Evolutionary conservation across 1,140 invertebrate species (phyloP).

Genomic region (Rhopalosiphum padi): DNA sequence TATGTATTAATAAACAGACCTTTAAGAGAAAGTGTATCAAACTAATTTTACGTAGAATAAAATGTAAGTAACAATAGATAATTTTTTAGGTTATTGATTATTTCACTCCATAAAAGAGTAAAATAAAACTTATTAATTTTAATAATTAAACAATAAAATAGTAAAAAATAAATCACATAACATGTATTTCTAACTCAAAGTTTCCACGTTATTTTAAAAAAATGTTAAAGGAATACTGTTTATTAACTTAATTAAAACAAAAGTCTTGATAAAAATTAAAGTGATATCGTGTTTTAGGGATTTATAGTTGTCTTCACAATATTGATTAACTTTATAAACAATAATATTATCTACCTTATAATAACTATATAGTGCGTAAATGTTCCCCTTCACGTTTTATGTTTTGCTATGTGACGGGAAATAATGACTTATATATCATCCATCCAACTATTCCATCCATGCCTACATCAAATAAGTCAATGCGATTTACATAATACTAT

Average conservation of each 20-base stretch:
- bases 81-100: background rate
- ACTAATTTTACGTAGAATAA: conserved; percentile 18
- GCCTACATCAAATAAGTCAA: background rate
- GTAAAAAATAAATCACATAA: background rate
- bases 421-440: background rate
- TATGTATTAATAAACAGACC: background rate
- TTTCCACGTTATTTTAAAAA: background rate
- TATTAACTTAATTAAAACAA: background rate
- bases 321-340: background rate
- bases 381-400: too few relatives aligned
- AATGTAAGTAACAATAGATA: background rate
- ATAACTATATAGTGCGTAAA: background rate
- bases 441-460: background rate
- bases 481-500: background rate
- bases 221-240: background rate
- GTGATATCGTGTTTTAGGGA: background rate
- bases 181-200: background rate
- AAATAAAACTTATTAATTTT: background rate
- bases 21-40: background rate
- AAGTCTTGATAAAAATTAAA: background rate
- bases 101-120: background rate
- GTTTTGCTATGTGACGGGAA: background rate
- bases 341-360: background rate
- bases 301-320: background rate
- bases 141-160: background rate